Percentiles rank a stretch among this genome's conserved stretches.
phyloP scores from a whole-genome alignment of 2,888 invertebrate species.

The Spatulosminthurus flaviceps region DNA sequence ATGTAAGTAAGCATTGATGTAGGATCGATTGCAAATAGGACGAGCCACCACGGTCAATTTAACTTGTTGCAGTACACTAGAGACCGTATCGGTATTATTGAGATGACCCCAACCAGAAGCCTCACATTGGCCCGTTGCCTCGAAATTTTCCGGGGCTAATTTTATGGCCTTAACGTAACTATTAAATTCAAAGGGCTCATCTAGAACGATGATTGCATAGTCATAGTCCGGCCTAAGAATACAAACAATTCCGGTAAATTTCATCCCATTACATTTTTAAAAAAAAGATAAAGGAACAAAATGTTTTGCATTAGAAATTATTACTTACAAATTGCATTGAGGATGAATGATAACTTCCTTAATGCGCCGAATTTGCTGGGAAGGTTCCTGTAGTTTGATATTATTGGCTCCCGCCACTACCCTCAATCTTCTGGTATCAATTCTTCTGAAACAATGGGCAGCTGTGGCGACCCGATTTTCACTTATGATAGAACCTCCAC shows the following conservation, averaged over 20 bases:
- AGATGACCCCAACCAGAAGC: background rate
- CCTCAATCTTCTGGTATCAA: background rate
- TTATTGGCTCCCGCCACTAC: background rate
- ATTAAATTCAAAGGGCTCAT: background rate
- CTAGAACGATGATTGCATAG: background rate
- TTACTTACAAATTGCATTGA: background rate
- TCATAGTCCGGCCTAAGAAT: constrained; percentile 4
- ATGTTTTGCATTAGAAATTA: no score
- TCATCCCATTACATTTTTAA: background rate
- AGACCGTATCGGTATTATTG: background rate
- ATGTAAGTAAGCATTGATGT: background rate
- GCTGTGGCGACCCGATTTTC: background rate
- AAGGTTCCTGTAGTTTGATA: background rate
- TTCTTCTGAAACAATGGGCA: background rate
- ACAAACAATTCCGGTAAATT: no score
- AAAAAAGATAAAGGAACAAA: no score
- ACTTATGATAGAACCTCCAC: background rate
- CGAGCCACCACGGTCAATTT: background rate
- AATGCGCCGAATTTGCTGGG: background rate
- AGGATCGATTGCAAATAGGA: background rate
- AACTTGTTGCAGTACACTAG: background rate
- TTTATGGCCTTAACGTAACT: background rate
- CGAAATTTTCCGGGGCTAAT: background rate
- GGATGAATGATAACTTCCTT: background rate
- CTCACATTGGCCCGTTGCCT: background rate